Base-by-base conservation (phyloP, 2,797 vertebrate genomes). In the Crypturellus tataupa region DNA sequence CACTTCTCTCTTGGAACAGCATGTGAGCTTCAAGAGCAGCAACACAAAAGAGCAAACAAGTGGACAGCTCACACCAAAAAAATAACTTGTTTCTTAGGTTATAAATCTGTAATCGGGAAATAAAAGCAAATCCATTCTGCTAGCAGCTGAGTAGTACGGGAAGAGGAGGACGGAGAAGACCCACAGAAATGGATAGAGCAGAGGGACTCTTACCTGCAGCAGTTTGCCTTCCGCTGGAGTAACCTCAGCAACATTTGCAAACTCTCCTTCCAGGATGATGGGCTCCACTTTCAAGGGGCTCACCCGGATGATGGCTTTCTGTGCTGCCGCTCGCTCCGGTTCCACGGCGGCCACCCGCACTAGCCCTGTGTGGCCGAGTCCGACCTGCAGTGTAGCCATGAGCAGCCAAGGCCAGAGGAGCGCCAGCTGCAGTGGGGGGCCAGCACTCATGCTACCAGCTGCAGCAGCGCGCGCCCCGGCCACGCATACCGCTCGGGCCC, bases 371-470 rank as follows among this genome's bases (percentile, higher is more conserved):
- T 97, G 98, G 97, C 98, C 98, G 87, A 99, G 98, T 96, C 98
- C 98, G 96, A 98, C 98, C 98, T 98, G 99, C 97, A 99, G 98
- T 97, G 98, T 98, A 96, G 98, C 98, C 99, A 99, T 98, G 97
- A 99, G 98, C 98, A 99, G 99, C 99, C 98, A 98, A 95, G 98
- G 98, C 99, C 98, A 98, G 97, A 98, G 98, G 98, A 98, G 98
- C 98, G 98, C 98, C 99, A 98, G 98, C 98, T 98, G 99, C 98
- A 98, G 98, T 98, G 93, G 98, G 97, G 98, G 98, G 98, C 98
- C 98, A 97, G 97, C 99, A 99, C 99, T 99, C 99, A 99, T 99
- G 98, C 98, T 98, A 98, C 98, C 98, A 98, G 97, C 93, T 98
- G 99, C 97, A 98, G 98, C 98, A 95, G 97, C 97, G 97, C 96